A percentile compares a stretch with the other conserved stretches of the same genome.
These are phyloP conservation scores for Polydrusus cervinus DNA, from an alignment of 2,888 invertebrate genomes.

Conservation along the genomic window DNA sequence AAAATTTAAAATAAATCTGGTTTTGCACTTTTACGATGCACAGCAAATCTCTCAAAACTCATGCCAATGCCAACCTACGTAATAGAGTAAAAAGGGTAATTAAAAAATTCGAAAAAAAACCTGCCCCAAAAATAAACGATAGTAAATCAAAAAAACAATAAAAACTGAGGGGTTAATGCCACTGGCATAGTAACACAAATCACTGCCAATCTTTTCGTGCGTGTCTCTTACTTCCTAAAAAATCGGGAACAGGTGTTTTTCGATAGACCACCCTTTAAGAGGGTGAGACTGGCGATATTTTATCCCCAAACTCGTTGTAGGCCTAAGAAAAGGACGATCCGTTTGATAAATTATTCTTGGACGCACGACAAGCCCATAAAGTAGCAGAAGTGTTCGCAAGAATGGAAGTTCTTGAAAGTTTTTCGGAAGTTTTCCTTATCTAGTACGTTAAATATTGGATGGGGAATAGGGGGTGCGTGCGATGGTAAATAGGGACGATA, in stretches of 20 bases:
- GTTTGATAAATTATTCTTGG: slow-evolving; percentile 54
- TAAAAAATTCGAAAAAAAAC: too few species aligned
- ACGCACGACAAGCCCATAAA: slow-evolving; percentile 54
- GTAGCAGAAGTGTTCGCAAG: slow-evolving; percentile 43
- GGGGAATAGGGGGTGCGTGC: slow-evolving; percentile 35
- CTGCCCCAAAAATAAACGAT: neutral
- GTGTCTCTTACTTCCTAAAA: slow-evolving; percentile 39
- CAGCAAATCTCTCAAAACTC: too few species aligned
- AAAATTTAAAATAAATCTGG: too few species aligned
- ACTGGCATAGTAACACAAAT: slow-evolving; percentile 25
- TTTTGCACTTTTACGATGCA: too few species aligned
- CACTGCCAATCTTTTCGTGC: slow-evolving; percentile 35
- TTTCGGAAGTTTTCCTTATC: slow-evolving; percentile 51
- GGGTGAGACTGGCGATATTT: slow-evolving; percentile 52
- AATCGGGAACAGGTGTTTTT: slow-evolving; percentile 53
- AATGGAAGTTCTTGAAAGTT: slow-evolving; percentile 52
- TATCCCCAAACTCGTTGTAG: slow-evolving; percentile 40
- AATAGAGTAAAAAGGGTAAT: too few species aligned
- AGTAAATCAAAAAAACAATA: slow-evolving; percentile 19
- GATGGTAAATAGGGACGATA: slow-evolving; percentile 42
- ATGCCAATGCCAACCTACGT: too few species aligned
- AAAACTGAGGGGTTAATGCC: slow-evolving; percentile 3
- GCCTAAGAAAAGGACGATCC: slow-evolving; percentile 48
- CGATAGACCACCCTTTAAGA: slow-evolving; percentile 47
- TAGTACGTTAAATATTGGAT: slow-evolving; percentile 53